These are phyloP conservation scores for Perca schrenkii DNA, from an alignment of 2,113 vertebrate genomes.

Conservation along the genomic window DNA sequence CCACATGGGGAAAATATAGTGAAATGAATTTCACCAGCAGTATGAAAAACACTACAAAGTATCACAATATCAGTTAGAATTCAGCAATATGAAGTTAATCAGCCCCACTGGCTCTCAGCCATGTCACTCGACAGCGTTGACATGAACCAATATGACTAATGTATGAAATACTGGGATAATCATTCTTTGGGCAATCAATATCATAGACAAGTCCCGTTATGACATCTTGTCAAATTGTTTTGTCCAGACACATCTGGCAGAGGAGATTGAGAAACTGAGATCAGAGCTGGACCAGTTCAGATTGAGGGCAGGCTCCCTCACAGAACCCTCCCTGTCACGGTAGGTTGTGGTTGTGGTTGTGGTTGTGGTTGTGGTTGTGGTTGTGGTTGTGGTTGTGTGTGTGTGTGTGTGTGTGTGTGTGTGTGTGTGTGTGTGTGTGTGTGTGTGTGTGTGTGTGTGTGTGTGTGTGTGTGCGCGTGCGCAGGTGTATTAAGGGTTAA, in stretches of 20 bases:
- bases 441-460: not conserved
- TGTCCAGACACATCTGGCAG: slow-evolving; percentile 92
- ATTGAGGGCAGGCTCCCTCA: slow-evolving; percentile 93
- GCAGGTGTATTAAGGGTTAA: no score
- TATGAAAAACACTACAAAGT: not conserved
- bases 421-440: not conserved
- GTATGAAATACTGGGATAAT: slow-evolving; percentile 1
- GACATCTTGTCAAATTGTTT: slow-evolving; percentile 29
- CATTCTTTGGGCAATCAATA: not conserved
- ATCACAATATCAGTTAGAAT: not conserved
- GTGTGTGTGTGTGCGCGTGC: not conserved
- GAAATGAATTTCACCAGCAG: slow-evolving; percentile 7
- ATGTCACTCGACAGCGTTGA: not conserved
- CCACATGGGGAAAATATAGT: not conserved
- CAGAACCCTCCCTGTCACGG: slow-evolving; percentile 95
- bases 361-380: not conserved
- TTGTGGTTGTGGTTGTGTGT: not conserved
- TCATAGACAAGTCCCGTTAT: not conserved
- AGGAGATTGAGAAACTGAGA: slow-evolving; percentile 96
- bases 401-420: not conserved
- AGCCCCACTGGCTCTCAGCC: not conserved
- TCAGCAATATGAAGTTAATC: not conserved
- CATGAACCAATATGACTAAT: not conserved
- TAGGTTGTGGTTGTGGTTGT: slow-evolving; percentile 64
- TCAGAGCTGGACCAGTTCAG: slow-evolving; percentile 95